phyloP scores from a whole-genome alignment of 2,888 invertebrate species.

The Bugula neritina region DNA sequence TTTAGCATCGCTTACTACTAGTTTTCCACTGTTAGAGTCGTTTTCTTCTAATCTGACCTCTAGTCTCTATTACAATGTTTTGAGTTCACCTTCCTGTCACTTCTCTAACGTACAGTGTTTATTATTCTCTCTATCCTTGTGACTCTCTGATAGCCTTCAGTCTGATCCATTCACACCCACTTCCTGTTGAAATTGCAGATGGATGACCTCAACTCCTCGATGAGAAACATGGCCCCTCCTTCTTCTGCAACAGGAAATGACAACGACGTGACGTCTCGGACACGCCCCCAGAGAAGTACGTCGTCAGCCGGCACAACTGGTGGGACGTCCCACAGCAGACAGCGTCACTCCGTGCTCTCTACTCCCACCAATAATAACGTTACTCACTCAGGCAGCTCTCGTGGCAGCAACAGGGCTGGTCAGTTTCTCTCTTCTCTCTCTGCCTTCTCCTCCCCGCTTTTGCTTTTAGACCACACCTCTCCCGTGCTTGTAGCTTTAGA shows the following conservation, averaged over 20 bases:
- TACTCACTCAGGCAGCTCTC: not conserved
- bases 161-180: too few species aligned
- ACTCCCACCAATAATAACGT: slow-evolving; percentile 8
- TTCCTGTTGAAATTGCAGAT: too few species aligned
- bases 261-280: not conserved
- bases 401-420: not conserved
- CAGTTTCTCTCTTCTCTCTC: not conserved
- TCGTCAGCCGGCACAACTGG: slow-evolving; percentile 14
- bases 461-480: too few species aligned
- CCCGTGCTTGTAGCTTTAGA: too few species aligned
- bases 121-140: too few species aligned
- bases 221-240: slow-evolving; percentile 17
- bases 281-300: slow-evolving; percentile 22
- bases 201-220: slow-evolving; percentile 10
- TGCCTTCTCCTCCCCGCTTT: not conserved
- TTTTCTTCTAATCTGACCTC: too few species aligned
- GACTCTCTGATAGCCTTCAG: too few species aligned
- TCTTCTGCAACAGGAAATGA: slow-evolving; percentile 22
- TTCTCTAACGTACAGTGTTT: too few species aligned
- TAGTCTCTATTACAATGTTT: too few species aligned
- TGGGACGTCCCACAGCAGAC: slow-evolving; percentile 14
- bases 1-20: too few species aligned
- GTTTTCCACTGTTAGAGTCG: too few species aligned
- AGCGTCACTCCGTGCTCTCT: slow-evolving; percentile 16
- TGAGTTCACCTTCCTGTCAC: too few species aligned